phyloP scores from a whole-genome alignment of 2,797 vertebrate species.

The Vireo griseus region DNA sequence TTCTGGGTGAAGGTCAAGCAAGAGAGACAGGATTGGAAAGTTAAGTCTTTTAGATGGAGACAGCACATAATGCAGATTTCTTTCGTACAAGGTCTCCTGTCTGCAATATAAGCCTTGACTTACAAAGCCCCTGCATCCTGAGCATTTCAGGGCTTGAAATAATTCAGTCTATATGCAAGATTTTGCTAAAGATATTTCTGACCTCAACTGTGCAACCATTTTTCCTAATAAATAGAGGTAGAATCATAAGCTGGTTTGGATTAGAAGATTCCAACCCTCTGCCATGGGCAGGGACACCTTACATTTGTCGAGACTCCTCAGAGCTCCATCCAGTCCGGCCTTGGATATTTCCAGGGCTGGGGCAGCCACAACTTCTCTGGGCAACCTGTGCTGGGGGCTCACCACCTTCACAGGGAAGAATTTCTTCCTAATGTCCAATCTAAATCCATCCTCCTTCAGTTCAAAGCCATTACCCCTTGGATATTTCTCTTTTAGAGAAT shows the following conservation, averaged over 20 bases:
- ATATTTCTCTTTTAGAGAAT: neutral
- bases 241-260: neutral
- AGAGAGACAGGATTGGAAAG: neutral
- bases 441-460: too few species aligned
- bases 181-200: neutral
- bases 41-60: slow-evolving; percentile 7
- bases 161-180: neutral
- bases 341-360: neutral
- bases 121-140: neutral
- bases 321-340: too few species aligned
- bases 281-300: neutral
- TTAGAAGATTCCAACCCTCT: neutral
- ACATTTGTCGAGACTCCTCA: neutral
- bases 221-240: neutral
- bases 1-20: neutral
- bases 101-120: neutral
- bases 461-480: neutral
- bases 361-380: neutral
- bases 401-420: neutral
- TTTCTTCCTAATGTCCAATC: neutral
- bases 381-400: neutral
- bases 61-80: neutral
- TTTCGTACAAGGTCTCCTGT: neutral
- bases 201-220: neutral
- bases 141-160: neutral